phyloP scores from a whole-genome alignment of 2,113 vertebrate species.

The Semnornis frantzii region DNA sequence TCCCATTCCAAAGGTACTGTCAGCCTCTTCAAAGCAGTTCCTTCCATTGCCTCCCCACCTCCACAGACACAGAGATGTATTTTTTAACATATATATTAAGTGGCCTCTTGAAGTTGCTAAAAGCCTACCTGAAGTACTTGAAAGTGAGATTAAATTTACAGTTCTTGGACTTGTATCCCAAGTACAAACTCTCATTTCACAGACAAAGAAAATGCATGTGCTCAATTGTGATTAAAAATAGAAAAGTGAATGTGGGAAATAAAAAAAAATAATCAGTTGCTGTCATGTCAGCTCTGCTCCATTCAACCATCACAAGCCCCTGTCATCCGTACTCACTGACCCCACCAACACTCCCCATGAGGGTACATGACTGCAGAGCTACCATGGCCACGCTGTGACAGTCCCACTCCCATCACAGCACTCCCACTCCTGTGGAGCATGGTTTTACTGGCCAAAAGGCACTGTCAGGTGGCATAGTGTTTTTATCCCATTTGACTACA shows the following conservation, averaged over 20 bases:
- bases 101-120: background rate
- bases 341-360: background rate
- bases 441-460: background rate
- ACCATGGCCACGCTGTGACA: rapidly evolving
- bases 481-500: background rate
- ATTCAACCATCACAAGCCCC: background rate
- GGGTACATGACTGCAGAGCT: background rate
- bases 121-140: background rate
- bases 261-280: background rate
- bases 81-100: background rate
- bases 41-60: background rate
- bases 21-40: background rate
- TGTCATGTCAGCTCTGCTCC: background rate
- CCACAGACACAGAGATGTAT: rapidly evolving
- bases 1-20: background rate
- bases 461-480: background rate
- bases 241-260: background rate
- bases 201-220: background rate
- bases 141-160: background rate
- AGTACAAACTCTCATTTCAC: background rate
- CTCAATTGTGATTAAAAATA: background rate
- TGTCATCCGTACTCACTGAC: background rate
- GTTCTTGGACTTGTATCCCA: background rate
- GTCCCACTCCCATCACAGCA: background rate
- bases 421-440: background rate